Evolutionary conservation across 2,888 invertebrate genomes (phyloP).

Genomic region (Acanthococcus lagerstroemiae): DNA sequence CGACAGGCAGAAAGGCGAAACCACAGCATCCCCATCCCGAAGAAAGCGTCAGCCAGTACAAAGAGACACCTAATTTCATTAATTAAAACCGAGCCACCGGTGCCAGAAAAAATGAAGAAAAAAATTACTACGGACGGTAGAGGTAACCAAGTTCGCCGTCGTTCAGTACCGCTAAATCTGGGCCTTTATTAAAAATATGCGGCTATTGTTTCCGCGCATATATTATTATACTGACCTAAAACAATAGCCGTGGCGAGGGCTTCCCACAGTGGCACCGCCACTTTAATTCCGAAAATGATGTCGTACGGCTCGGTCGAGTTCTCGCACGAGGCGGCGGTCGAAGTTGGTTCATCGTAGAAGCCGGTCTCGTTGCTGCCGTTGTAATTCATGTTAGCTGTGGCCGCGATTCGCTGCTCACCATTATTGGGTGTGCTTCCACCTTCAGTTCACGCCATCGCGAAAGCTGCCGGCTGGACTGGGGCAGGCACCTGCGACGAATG

Average conservation of each 20-base stretch:
- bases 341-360: not conserved
- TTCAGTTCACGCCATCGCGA: not conserved
- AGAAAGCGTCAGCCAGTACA: too few species aligned
- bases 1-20: too few species aligned
- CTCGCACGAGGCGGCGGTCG: not conserved
- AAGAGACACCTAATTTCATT: too few species aligned
- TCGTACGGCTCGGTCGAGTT: not conserved
- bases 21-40: too few species aligned
- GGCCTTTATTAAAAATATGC: not conserved
- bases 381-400: constrained; percentile 14
- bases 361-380: not conserved
- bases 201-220: not conserved
- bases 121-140: too few species aligned
- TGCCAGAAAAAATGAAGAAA: too few species aligned
- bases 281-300: constrained; percentile 3
- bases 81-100: too few species aligned
- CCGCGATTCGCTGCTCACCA: constrained; percentile 5
- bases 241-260: constrained; percentile 3
- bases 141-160: too few species aligned
- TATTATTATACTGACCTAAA: constrained; percentile 1
- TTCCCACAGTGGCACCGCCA: constrained; percentile 21
- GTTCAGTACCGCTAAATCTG: too few species aligned
- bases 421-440: not conserved
- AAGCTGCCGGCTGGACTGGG: not conserved
- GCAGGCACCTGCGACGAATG: not conserved